These are phyloP conservation scores for Trypoxylus dichotomus DNA, from an alignment of 1,140 invertebrate genomes.

Conservation along the genomic window DNA sequence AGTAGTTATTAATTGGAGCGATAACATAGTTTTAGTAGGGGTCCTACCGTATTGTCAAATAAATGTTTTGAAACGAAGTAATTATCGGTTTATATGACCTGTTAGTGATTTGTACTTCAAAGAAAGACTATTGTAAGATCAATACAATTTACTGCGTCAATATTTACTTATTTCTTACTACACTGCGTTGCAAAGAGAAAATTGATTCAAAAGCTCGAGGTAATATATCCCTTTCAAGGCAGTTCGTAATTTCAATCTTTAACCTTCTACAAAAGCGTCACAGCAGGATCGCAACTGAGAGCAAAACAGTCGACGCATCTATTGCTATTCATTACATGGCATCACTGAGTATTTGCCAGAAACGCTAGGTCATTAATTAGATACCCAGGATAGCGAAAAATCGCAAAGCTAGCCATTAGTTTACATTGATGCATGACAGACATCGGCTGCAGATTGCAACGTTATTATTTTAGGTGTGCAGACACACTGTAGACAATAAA, in stretches of 20 bases:
- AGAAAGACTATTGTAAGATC: no score
- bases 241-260: not conserved
- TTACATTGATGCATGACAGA: conserved; percentile 17
- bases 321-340: not conserved
- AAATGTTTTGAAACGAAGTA: no score
- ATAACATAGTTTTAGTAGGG: no score
- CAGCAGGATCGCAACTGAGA: not conserved
- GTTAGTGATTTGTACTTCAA: no score
- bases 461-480: conserved; percentile 7
- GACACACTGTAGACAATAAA: not conserved
- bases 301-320: not conserved
- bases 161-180: no score
- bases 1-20: no score
- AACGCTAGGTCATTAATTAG: conserved; percentile 14
- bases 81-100: no score
- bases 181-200: not conserved
- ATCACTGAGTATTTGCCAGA: not conserved
- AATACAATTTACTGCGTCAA: no score
- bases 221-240: not conserved
- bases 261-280: not conserved
- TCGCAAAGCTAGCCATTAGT: not conserved
- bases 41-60: no score
- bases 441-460: conserved; percentile 9
- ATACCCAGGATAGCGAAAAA: not conserved
- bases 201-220: not conserved